Conservation (phyloP, 2,888 invertebrate genomes). For the Cyclophora albipunctata region DNA sequence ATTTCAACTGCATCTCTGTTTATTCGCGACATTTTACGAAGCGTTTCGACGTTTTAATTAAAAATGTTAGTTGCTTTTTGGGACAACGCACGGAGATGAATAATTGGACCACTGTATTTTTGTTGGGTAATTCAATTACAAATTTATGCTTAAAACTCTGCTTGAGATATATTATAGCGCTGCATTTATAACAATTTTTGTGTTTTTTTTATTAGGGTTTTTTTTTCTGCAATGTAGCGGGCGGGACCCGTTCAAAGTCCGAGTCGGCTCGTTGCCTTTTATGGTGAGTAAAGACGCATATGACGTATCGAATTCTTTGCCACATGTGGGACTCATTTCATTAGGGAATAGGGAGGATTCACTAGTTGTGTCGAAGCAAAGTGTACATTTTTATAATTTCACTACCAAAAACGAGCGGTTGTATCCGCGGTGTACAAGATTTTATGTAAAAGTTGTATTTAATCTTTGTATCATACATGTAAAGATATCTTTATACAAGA, state of each 20-base stretch:
- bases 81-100: slow-evolving; percentile 26
- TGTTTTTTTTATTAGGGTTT: slow-evolving; percentile 16
- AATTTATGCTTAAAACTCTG: slow-evolving; percentile 1
- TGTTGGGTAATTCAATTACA: slow-evolving; percentile 25
- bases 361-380: too few relatives aligned
- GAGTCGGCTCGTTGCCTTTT: slow-evolving; percentile 37
- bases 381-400: too few relatives aligned
- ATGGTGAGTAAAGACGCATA: slow-evolving; percentile 35
- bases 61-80: slow-evolving; percentile 14
- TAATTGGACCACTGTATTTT: slow-evolving; percentile 31
- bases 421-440: too few relatives aligned
- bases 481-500: too few relatives aligned
- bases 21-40: slow-evolving; percentile 6
- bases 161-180: not conserved
- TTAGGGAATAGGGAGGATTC: too few relatives aligned
- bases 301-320: not conserved
- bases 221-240: slow-evolving; percentile 26
- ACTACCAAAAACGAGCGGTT: too few relatives aligned
- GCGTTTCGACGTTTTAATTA: slow-evolving; percentile 21
- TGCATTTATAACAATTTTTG: too few relatives aligned
- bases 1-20: not conserved
- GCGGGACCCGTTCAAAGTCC: slow-evolving; percentile 42
- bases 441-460: too few relatives aligned
- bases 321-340: too few relatives aligned
- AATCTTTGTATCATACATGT: too few relatives aligned